Conservation (phyloP, 2,113 vertebrate genomes). For the Podilymbus podiceps region DNA sequence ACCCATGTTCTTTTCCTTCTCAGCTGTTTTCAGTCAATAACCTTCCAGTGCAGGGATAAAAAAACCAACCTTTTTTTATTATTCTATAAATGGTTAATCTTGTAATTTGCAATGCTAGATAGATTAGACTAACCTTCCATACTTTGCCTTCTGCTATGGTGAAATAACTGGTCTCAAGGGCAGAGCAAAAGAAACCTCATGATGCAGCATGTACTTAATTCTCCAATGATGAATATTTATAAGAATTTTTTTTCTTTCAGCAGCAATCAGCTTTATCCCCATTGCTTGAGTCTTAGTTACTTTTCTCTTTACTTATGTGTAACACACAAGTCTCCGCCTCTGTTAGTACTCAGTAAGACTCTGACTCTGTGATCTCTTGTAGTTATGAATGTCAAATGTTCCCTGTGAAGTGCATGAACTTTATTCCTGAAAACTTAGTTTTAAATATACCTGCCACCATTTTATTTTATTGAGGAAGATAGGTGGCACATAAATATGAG, state of each 20-base stretch:
- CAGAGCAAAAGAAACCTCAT: background rate
- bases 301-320: background rate
- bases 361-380: background rate
- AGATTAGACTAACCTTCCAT: background rate
- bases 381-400: background rate
- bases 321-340: background rate
- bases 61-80: rapidly evolving
- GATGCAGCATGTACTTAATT: background rate
- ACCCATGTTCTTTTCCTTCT: background rate
- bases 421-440: background rate
- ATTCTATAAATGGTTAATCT: background rate
- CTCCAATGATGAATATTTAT: background rate
- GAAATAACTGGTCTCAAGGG: background rate
- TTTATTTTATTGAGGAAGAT: background rate
- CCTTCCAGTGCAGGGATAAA: background rate
- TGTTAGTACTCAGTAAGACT: background rate
- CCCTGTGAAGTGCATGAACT: background rate
- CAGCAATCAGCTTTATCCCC: background rate
- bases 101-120: background rate
- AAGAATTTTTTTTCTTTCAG: background rate
- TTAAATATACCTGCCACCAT: background rate
- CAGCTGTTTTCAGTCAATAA: background rate
- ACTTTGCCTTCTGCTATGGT: background rate
- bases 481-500: background rate
- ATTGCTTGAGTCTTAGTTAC: background rate